These are phyloP conservation scores for Spialia ferax DNA, from an alignment of 2,888 invertebrate species.

Conservation along the genomic window DNA sequence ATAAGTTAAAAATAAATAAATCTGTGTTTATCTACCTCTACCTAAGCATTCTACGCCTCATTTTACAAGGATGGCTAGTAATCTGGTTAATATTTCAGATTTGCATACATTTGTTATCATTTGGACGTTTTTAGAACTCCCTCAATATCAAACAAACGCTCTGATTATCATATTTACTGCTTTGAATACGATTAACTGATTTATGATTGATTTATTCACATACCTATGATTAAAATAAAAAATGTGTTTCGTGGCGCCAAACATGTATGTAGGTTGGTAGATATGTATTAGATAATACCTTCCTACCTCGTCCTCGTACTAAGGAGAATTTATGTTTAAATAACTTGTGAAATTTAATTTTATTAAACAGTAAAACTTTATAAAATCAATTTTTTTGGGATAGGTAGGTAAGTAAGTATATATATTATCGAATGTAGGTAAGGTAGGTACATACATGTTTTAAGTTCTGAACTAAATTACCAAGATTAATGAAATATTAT, in stretches of 20 bases:
- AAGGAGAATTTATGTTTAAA: too few species aligned
- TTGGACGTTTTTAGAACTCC: conserved; percentile 39
- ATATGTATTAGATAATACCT: conserved; percentile 6
- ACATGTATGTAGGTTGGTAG: too few species aligned
- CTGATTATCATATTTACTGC: conserved; percentile 43
- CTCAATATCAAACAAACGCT: conserved; percentile 42
- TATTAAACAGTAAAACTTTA: too few species aligned
- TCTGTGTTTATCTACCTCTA: too few species aligned
- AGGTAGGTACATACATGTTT: too few species aligned
- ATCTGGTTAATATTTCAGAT: conserved; percentile 23
- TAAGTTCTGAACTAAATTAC: too few species aligned
- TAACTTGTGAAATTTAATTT: too few species aligned
- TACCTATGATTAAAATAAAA: conserved; percentile 16
- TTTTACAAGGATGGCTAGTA: conserved; percentile 10
- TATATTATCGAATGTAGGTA: too few species aligned
- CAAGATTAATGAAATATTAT: too few species aligned
- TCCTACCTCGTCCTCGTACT: too few species aligned
- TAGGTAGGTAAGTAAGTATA: neutral
- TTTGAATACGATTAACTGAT: conserved; percentile 26
- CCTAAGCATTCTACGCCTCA: neutral
- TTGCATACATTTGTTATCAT: conserved; percentile 16
- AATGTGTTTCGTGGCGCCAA: conserved; percentile 23
- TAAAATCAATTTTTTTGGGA: neutral
- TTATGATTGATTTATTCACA: conserved; percentile 38
- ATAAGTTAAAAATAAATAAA: too few species aligned